Percentiles rank a stretch among this genome's conserved stretches.
Conservation (phyloP, 2,888 invertebrate genomes). For the Synergus japonicus region DNA sequence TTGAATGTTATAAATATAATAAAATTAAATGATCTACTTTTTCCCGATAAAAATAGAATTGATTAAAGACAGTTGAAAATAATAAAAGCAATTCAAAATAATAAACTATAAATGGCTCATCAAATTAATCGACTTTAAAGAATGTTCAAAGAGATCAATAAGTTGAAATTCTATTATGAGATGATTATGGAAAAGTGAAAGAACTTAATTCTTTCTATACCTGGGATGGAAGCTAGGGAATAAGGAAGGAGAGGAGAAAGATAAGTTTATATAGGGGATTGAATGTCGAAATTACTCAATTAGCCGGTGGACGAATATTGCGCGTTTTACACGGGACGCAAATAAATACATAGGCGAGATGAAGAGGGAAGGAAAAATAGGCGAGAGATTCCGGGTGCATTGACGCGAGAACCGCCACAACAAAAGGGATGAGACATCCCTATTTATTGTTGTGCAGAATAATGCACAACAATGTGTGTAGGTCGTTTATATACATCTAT, state of each 20-base stretch:
- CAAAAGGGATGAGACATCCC: constrained; percentile 77
- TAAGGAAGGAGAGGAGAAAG: background rate
- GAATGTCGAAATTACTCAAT: constrained; percentile 65
- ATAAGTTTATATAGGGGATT: constrained; percentile 10
- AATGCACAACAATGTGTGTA: constrained; percentile 56
- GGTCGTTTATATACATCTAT: too few relatives aligned
- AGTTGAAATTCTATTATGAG: background rate
- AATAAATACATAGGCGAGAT: constrained; percentile 41
- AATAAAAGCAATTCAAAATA: too few relatives aligned
- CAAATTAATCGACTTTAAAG: too few relatives aligned
- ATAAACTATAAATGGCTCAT: too few relatives aligned
- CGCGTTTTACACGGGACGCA: constrained; percentile 49
- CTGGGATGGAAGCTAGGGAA: background rate
- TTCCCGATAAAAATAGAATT: too few relatives aligned
- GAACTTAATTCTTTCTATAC: background rate
- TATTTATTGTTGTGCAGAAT: constrained; percentile 65
- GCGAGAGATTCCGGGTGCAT: constrained; percentile 71
- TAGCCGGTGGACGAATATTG: constrained; percentile 58
- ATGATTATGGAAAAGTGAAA: background rate
- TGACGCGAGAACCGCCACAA: constrained; percentile 77
- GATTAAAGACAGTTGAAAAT: too few relatives aligned
- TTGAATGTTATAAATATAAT: too few relatives aligned
- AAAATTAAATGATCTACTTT: too few relatives aligned
- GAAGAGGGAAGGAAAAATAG: constrained; percentile 56
- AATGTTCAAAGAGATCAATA: background rate